Evolutionary conservation across 2,888 invertebrate genomes (phyloP).

Genomic region (Eupithecia dodoneata): DNA sequence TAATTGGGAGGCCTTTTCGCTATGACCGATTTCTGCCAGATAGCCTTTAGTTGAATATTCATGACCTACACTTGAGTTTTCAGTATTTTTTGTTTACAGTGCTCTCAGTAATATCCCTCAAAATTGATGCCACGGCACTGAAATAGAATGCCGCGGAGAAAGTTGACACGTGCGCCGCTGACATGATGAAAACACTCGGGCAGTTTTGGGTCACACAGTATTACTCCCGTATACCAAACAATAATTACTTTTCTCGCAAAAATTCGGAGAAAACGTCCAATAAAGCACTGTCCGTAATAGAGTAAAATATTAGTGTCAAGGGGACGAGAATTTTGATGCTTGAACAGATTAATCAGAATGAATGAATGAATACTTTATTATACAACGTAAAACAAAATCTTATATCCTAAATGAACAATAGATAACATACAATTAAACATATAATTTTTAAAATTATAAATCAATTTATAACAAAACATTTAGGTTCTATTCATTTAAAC

Average conservation of each 20-base stretch:
- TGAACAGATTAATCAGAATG: background rate
- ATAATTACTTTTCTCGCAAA: conserved; percentile 57
- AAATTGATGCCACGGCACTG: conserved; percentile 62
- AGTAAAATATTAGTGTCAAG: background rate
- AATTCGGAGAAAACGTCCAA: conserved; percentile 42
- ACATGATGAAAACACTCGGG: conserved; percentile 67
- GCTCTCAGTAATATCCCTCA: conserved; percentile 29
- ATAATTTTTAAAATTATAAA: background rate
- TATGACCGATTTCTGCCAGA: too few species aligned
- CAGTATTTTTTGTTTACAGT: background rate
- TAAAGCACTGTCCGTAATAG: background rate
- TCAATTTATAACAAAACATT: background rate
- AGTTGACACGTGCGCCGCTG: conserved; percentile 68
- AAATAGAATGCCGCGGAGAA: conserved; percentile 74
- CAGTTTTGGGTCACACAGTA: conserved; percentile 77
- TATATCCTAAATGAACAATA: too few species aligned
- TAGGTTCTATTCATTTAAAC: too few species aligned
- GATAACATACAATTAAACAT: too few species aligned
- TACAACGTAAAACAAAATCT: too few species aligned
- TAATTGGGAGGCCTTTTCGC: too few species aligned
- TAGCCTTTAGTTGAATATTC: too few species aligned
- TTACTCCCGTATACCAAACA: conserved; percentile 68
- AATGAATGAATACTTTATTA: background rate
- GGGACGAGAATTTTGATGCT: background rate
- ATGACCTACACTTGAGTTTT: background rate